phyloP scores from a whole-genome alignment of 2,113 vertebrate genomes.

The Bos javanicus region DNA sequence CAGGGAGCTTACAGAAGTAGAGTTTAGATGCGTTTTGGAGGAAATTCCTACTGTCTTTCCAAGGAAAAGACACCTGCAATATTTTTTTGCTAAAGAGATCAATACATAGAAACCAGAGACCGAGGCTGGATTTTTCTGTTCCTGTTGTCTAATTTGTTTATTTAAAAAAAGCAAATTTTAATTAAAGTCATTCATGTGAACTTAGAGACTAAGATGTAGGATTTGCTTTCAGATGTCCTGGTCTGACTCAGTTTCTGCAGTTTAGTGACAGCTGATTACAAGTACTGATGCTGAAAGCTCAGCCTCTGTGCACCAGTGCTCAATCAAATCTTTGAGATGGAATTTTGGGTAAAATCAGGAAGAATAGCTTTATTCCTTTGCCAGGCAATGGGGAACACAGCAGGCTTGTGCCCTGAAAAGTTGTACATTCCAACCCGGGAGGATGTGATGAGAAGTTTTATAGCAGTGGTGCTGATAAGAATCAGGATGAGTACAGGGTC shows the following conservation, averaged over 20 bases:
- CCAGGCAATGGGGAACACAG: not conserved
- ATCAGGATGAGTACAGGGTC: not conserved
- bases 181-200: not conserved
- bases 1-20: not conserved
- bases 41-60: not conserved
- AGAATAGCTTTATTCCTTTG: not conserved
- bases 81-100: not conserved
- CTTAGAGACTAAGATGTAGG: not conserved
- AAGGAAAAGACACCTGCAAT: not conserved
- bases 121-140: not conserved
- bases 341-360: not conserved
- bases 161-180: not conserved
- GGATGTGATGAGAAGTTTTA: not conserved
- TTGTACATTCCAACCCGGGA: not conserved
- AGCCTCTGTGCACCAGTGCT: not conserved
- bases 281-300: not conserved
- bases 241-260: not conserved
- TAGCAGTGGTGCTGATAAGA: not conserved
- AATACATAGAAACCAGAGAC: not conserved
- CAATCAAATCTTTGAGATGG: not conserved
- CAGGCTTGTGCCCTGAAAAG: not conserved
- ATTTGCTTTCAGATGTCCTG: not conserved
- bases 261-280: not conserved
- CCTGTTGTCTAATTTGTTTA: slow-evolving; percentile 13
- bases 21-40: not conserved